Conservation (phyloP, 1,140 invertebrate genomes). For the Pentalonia nigronervosa region DNA sequence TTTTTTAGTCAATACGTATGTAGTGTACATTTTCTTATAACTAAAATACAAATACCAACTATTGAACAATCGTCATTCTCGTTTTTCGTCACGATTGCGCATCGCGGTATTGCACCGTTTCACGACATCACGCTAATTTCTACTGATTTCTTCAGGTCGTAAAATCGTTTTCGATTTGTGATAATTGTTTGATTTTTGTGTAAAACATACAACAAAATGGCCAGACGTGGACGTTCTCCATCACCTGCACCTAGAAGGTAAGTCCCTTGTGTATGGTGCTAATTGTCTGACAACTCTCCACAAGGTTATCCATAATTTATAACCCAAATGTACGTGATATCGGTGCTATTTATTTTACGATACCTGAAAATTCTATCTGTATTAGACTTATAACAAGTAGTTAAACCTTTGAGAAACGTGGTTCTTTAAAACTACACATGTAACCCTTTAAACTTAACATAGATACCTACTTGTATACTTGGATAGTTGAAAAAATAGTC, state of each 20-base stretch:
- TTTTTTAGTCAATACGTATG: too few relatives aligned
- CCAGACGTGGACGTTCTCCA: conserved; percentile 60
- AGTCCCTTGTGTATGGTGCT: not conserved
- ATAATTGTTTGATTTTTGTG: not conserved
- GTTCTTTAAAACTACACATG: not conserved
- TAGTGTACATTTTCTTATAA: not conserved
- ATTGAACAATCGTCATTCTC: not conserved
- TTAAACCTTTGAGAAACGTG: not conserved
- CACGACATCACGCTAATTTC: not conserved
- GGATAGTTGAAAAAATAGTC: too few relatives aligned
- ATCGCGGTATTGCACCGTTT: not conserved
- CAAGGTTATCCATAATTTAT: not conserved
- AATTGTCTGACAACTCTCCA: not conserved
- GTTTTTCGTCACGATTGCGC: too few relatives aligned
- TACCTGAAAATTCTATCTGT: not conserved
- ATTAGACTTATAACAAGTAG: not conserved
- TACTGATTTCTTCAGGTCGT: not conserved
- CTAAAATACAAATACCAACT: not conserved
- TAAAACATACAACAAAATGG: conserved; percentile 39
- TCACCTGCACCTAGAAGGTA: conserved; percentile 59
- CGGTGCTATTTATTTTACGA: not conserved
- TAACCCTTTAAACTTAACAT: too few relatives aligned
- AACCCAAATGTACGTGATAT: not conserved
- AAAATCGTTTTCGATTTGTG: not conserved
- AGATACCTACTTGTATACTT: too few relatives aligned